A percentile compares a stretch with the other conserved stretches of the same genome.
Conservation (phyloP, 2,113 vertebrate genomes). For the Oryzias melastigma region DNA sequence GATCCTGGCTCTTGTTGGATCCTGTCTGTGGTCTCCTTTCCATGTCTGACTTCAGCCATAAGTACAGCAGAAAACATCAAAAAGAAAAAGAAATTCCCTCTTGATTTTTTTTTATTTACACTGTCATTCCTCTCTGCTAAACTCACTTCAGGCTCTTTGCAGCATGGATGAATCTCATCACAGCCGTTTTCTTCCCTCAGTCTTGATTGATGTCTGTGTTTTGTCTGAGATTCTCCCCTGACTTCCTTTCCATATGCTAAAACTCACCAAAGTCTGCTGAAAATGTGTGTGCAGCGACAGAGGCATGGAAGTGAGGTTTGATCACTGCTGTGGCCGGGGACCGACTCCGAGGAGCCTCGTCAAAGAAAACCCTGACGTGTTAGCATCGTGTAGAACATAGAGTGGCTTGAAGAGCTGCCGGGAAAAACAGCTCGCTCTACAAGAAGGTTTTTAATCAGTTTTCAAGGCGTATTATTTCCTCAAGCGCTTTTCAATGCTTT, state of each 20-base stretch:
- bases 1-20: neutral
- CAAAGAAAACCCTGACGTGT: conserved; percentile 1
- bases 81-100: conserved; percentile 9
- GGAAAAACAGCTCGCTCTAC: neutral
- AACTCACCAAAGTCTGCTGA: conserved; percentile 7
- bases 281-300: neutral
- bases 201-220: conserved; percentile 64
- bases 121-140: neutral
- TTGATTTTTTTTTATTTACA: neutral
- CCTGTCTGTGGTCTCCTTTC: neutral
- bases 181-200: conserved; percentile 16
- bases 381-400: neutral
- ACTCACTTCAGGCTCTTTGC: conserved; percentile 1
- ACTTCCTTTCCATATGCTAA: conserved; percentile 51
- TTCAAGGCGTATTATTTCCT: neutral
- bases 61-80: conserved; percentile 7
- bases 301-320: conserved; percentile 15
- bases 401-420: neutral
- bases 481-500: neutral
- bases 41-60: conserved; percentile 1
- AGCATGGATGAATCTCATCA: conserved; percentile 14
- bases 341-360: conserved; percentile 5
- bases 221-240: conserved; percentile 41
- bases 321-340: conserved; percentile 1
- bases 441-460: neutral